Evolutionary conservation across 1,140 invertebrate genomes (phyloP), one percentile per base, ranked within the genome.

Genomic region (Lutraria rhynchaena): DNA sequence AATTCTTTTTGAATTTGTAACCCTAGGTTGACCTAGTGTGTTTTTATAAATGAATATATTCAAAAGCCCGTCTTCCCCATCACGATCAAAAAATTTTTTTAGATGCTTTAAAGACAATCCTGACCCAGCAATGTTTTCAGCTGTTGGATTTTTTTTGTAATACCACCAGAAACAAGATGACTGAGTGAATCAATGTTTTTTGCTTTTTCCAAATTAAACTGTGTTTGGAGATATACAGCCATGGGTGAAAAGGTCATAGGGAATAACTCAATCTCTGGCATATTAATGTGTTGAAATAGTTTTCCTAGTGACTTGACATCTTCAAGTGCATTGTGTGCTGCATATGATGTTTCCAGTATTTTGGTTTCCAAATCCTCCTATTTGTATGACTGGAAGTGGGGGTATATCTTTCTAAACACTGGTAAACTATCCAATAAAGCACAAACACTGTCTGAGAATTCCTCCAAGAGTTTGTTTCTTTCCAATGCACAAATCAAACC

Each of bases 1-100:
- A 4, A 33, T 35, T 33, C 60, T 63, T 35, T 15, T 37, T 15
- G 60, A 3, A 63, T 63, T 63, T 35, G 60, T 63, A 2, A 63
- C 60, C 37, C 60, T 33, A 19, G 60, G 60, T 33, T 63, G 60
- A 35, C 60, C 60, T 44, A n/a, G 22, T 19, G 31, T 63, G 5
- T 63, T 63, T 35, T 37, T 35, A 5, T 3, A 17, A n/a, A 19
- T 63, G 7, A 63, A 63, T 19, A 22, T 22, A 19, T 63, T 63
- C 22, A 19, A 17, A 33, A 63, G 29, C 13, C 29, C 60, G 37
- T 63, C 60, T 35, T 60, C 27, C 11, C 60, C 60, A 19, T 63
- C 33, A 9, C 29, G 29, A 4, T 17, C 22, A 63, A 35, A 63
- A 3, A 63, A 35, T 9, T 11, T 11, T 35, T 24, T 11, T 2